phyloP scores from a whole-genome alignment of 2,113 vertebrate species.

The Menura novaehollandiae region DNA sequence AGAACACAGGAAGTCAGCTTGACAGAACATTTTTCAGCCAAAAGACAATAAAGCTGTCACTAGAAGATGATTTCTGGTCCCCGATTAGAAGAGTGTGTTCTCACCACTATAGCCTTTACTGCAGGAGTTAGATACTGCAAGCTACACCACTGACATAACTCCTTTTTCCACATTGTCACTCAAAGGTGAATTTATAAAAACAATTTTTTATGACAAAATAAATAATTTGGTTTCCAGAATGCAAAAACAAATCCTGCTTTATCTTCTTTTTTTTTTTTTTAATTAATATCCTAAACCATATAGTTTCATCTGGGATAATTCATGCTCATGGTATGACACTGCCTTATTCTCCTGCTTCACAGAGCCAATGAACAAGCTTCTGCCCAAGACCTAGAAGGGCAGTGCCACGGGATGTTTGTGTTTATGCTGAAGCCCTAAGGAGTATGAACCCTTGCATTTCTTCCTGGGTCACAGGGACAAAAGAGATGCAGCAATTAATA shows the following conservation, averaged over 20 bases:
- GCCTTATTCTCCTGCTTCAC: neutral
- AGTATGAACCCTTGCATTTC: neutral
- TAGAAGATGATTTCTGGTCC: neutral
- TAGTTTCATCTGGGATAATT: neutral
- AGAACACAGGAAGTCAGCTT: neutral
- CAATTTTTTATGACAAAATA: neutral
- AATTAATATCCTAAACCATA: neutral
- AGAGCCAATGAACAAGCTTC: neutral
- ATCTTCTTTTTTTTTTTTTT: neutral
- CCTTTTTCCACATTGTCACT: neutral
- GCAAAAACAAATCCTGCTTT: neutral
- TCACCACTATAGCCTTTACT: neutral
- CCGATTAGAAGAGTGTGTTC: neutral
- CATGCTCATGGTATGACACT: neutral
- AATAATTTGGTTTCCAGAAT: neutral
- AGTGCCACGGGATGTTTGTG: neutral
- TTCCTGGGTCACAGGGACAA: neutral
- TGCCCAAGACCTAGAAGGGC: neutral
- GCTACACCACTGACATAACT: neutral
- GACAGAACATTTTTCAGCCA: neutral
- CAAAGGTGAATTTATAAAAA: neutral
- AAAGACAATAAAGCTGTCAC: neutral
- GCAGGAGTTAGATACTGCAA: neutral
- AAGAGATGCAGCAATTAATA: neutral
- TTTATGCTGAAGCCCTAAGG: neutral